phyloP scores from a whole-genome alignment of 1,140 invertebrate genomes.

The Schlechtendalia chinensis region DNA sequence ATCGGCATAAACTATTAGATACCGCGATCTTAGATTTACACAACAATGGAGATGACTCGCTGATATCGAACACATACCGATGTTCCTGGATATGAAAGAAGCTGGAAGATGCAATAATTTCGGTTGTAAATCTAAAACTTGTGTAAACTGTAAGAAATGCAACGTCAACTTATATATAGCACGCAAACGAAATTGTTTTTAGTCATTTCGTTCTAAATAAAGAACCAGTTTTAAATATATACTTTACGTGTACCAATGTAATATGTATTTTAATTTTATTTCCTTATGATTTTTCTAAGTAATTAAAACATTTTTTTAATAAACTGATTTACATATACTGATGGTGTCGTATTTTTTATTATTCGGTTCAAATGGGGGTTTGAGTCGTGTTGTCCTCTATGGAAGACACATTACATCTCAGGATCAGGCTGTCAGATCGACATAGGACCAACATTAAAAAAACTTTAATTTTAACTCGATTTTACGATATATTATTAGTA shows the following conservation, averaged over 20 bases:
- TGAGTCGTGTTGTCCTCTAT: conserved; percentile 2
- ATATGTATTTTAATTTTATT: conserved; percentile 10
- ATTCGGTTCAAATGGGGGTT: not conserved
- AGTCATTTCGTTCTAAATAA: conserved; percentile 35
- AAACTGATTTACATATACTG: not conserved
- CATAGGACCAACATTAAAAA: conserved; percentile 18
- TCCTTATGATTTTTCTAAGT: not conserved
- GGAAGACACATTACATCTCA: conserved; percentile 18
- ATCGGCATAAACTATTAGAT: too few relatives aligned
- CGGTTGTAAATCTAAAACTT: conserved; percentile 23
- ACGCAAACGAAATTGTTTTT: conserved; percentile 27
- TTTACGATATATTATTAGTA: too few relatives aligned
- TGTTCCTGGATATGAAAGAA: conserved; percentile 27
- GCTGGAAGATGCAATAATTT: conserved; percentile 24
- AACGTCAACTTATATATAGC: conserved; percentile 8
- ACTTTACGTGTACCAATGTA: not conserved
- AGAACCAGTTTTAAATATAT: conserved; percentile 13
- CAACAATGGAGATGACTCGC: too few relatives aligned
- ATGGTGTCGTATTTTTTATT: conserved; percentile 22
- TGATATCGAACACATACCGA: conserved; percentile 12
- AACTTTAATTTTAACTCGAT: too few relatives aligned
- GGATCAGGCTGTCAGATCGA: conserved; percentile 11
- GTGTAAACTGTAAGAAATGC: conserved; percentile 29
- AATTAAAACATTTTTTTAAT: conserved; percentile 19
- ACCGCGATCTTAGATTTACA: too few relatives aligned